Percentiles rank a stretch among this genome's conserved stretches.
Conservation (phyloP, 2,113 vertebrate species). For the Salvelinus namaycush region DNA sequence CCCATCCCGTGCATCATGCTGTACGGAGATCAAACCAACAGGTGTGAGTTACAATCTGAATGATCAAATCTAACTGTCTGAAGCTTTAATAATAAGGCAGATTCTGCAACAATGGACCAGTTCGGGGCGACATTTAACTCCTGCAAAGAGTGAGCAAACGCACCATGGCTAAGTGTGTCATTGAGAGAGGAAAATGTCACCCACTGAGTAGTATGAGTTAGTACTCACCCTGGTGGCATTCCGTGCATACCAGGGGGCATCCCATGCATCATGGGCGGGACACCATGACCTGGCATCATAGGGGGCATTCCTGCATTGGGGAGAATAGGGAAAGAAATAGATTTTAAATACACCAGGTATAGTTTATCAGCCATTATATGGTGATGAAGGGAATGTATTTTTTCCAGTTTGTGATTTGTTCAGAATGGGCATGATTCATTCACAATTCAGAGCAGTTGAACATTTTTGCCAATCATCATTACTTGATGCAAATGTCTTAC, state of each 20-base stretch:
- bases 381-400: no score
- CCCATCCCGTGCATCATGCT: slow-evolving; percentile 71
- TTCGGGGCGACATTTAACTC: no score
- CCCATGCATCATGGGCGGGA: slow-evolving; percentile 85
- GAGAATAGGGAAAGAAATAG: background rate
- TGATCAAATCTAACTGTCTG: background rate
- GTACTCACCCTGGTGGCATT: slow-evolving; percentile 68
- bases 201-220: no score
- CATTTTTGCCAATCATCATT: no score
- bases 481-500: no score
- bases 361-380: no score
- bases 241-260: slow-evolving; percentile 74
- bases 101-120: no score
- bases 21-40: background rate
- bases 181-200: background rate
- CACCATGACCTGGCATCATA: slow-evolving; percentile 84
- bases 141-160: no score
- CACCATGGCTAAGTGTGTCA: background rate
- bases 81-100: background rate
- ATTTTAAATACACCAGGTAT: background rate
- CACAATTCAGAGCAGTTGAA: no score
- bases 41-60: background rate
- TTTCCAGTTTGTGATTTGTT: no score
- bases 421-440: no score
- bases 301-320: slow-evolving; percentile 87